These are phyloP conservation scores for Meloidogyne hapla DNA, from an alignment of 1,140 invertebrate species.

Conservation along the genomic window DNA sequence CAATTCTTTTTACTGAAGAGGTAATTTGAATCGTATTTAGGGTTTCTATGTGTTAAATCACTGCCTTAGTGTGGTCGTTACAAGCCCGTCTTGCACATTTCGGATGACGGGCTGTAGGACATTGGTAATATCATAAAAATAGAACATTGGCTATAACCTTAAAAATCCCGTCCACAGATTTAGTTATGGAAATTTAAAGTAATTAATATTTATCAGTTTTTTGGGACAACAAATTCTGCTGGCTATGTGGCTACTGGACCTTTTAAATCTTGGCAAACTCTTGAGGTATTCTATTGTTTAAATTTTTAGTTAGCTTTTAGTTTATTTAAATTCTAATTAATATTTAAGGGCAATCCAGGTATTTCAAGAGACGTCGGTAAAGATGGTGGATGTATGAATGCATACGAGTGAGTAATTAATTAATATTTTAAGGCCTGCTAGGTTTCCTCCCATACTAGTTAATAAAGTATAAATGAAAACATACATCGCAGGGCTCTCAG, in stretches of 20 bases:
- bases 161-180: no score
- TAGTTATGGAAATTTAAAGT: not conserved
- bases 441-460: no score
- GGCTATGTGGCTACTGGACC: slow-evolving; percentile 41
- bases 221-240: slow-evolving; percentile 58
- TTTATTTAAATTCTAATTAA: slow-evolving; percentile 23
- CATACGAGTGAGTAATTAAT: slow-evolving; percentile 19
- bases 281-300: slow-evolving; percentile 33
- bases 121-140: no score
- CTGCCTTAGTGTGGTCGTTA: no score
- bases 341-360: slow-evolving; percentile 44
- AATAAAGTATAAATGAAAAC: no score
- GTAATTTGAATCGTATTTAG: no score
- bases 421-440: not conserved
- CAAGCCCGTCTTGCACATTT: no score
- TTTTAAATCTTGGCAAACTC: slow-evolving; percentile 41
- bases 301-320: no score
- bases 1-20: not conserved
- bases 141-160: no score
- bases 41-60: no score
- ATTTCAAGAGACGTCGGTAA: slow-evolving; percentile 40
- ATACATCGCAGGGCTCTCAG: no score
- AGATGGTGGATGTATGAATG: slow-evolving; percentile 41
- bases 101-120: no score
- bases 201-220: slow-evolving; percentile 41